phyloP scores from a whole-genome alignment of 1,140 invertebrate species.

The Phenacoccus solenopsis region DNA sequence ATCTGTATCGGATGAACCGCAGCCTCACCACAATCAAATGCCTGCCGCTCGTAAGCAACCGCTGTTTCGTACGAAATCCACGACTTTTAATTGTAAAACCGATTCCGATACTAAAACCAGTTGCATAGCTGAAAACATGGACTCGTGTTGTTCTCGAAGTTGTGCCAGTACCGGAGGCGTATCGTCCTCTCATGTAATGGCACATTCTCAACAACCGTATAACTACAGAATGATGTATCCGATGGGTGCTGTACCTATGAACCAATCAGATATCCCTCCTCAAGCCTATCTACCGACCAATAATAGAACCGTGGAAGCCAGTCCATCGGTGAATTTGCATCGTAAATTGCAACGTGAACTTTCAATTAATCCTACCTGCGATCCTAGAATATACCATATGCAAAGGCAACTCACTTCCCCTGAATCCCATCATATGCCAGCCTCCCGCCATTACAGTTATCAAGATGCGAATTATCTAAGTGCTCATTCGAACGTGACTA shows the following conservation, averaged over 20 bases:
- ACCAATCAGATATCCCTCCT: not conserved
- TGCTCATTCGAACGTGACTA: slow-evolving; percentile 40
- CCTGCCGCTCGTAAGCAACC: slow-evolving; percentile 36
- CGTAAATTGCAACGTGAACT: slow-evolving; percentile 66
- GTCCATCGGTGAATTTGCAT: slow-evolving; percentile 39
- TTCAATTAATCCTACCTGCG: slow-evolving; percentile 62
- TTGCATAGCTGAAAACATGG: not conserved
- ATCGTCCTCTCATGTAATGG: not conserved
- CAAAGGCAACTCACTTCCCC: slow-evolving; percentile 30
- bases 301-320: slow-evolving; percentile 28
- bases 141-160: not conserved
- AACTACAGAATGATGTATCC: slow-evolving; percentile 4
- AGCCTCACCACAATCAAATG: slow-evolving; percentile 31
- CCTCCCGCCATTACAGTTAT: slow-evolving; percentile 25
- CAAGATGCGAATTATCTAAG: slow-evolving; percentile 22
- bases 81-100: slow-evolving; percentile 23
- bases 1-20: slow-evolving; percentile 7
- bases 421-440: slow-evolving; percentile 29
- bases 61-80: slow-evolving; percentile 44
- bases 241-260: not conserved
- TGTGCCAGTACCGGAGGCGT: not conserved
- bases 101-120: not conserved
- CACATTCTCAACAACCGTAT: slow-evolving; percentile 6
- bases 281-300: slow-evolving; percentile 1
- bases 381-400: slow-evolving; percentile 49